Evolutionary conservation across 2,797 vertebrate species (phyloP).

Genomic region (Brachyalestes nurse): DNA sequence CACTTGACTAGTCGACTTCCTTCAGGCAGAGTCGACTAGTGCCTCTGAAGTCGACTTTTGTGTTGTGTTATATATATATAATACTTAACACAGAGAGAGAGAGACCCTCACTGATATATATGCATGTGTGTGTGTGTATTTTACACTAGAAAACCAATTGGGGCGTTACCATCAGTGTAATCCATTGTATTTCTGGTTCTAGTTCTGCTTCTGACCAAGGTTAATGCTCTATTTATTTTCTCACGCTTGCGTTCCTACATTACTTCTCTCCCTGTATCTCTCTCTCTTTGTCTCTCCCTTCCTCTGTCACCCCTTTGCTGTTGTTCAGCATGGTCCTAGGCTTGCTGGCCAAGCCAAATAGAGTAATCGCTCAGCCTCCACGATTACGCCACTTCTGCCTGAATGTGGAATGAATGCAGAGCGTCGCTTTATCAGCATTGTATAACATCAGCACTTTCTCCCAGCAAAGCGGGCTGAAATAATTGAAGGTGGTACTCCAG

Average conservation of each 20-base stretch:
- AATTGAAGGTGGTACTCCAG: conserved; percentile 83
- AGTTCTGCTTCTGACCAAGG: neutral
- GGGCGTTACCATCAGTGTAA: no score
- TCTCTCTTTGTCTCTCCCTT: conserved; percentile 34
- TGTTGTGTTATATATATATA: no score
- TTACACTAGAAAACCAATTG: no score
- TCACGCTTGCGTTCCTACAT: conserved; percentile 1
- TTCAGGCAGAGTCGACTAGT: no score
- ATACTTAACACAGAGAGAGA: no score
- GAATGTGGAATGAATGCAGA: conserved; percentile 35
- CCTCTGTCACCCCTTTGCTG: conserved; percentile 34
- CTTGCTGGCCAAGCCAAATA: conserved; percentile 63
- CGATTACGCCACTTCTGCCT: conserved; percentile 53
- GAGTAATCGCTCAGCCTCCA: conserved; percentile 42
- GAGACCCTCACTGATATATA: no score
- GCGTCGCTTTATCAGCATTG: conserved; percentile 54
- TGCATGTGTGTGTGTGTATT: no score
- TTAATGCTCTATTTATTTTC: conserved; percentile 5
- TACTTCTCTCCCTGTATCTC: conserved; percentile 24
- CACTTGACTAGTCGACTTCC: no score
- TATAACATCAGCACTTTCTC: conserved; percentile 62
- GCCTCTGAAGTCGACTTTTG: no score
- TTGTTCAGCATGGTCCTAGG: conserved; percentile 70
- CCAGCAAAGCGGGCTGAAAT: conserved; percentile 65
- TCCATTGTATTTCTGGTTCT: no score